Evolutionary conservation across 2,888 invertebrate genomes (phyloP).

Genomic region (Malthinus flaveolus): DNA sequence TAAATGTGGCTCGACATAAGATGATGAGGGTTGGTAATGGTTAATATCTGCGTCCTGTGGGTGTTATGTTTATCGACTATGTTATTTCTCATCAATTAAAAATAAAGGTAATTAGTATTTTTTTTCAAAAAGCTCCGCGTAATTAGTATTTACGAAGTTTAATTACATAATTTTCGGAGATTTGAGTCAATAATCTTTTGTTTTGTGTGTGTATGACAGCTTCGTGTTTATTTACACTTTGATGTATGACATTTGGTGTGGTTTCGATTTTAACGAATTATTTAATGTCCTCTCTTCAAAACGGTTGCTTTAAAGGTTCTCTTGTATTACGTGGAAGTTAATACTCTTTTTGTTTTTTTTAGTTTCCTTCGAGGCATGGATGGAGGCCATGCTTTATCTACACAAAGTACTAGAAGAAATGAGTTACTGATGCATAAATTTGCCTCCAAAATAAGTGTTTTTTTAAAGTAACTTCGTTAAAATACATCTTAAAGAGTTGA

Average conservation of each 20-base stretch:
- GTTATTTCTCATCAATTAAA: conserved; percentile 46
- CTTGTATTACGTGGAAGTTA: not conserved
- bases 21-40: conserved; percentile 21
- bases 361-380: conserved; percentile 28
- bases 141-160: too few species aligned
- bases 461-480: not conserved
- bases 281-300: not conserved
- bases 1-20: too few species aligned
- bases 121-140: conserved; percentile 13
- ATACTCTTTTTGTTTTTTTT: conserved; percentile 10
- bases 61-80: conserved; percentile 47
- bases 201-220: conserved; percentile 43
- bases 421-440: conserved; percentile 7
- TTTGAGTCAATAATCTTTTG: conserved; percentile 25
- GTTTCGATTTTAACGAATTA: conserved; percentile 7
- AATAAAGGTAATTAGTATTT: conserved; percentile 43
- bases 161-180: too few species aligned
- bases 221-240: conserved; percentile 53
- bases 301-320: not conserved
- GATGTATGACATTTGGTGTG: conserved; percentile 25
- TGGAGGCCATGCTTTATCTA: conserved; percentile 24
- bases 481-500: not conserved
- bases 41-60: conserved; percentile 50
- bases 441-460: conserved; percentile 2
- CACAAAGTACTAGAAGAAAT: conserved; percentile 9